Evolutionary conservation across 1,140 invertebrate genomes (phyloP), one percentile per base, ranked within the genome.

Genomic region (Cecropterus lyciades): DNA sequence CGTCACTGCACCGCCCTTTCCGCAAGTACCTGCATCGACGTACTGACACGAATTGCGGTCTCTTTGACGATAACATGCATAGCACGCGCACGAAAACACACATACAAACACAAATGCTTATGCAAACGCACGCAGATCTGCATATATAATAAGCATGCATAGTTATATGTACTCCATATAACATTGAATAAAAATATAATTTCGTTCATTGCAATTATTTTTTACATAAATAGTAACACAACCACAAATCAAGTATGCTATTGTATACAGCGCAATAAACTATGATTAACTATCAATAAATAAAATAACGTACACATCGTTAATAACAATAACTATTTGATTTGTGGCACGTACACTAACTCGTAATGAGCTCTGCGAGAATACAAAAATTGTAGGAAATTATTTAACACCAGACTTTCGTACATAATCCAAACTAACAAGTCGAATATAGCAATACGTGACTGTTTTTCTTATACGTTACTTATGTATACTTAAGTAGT

Each of bases 1-100:
- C 91, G 20, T 85, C 87, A 0, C 91, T 89, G 11, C 84, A 91
- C 68, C 72, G 87, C 1, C 85, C 89, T 4, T 92, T 90, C 71
- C 77, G 89, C 53, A 86, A 91, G 37, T 89, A 92, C 51, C 82
- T 82, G 0, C 85, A 84, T n/a, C n/a, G n/a, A n/a, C n/a, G n/a
- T n/a, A n/a, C n/a, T n/a, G n/a, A n/a, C n/a, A n/a, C n/a, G n/a
- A n/a, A n/a, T n/a, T n/a, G n/a, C n/a, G n/a, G n/a, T n/a, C n/a
- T n/a, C n/a, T n/a, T n/a, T n/a, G n/a, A n/a, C n/a, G n/a, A n/a
- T n/a, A n/a, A n/a, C n/a, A n/a, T n/a, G n/a, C n/a, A n/a, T n/a
- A n/a, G n/a, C n/a, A n/a, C n/a, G n/a, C n/a, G n/a, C n/a, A n/a
- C n/a, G n/a, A n/a, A n/a, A n/a, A n/a, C n/a, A n/a, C n/a, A n/a